Base-by-base conservation (phyloP, 2,888 invertebrate species). In the Mesoligia furuncula region DNA sequence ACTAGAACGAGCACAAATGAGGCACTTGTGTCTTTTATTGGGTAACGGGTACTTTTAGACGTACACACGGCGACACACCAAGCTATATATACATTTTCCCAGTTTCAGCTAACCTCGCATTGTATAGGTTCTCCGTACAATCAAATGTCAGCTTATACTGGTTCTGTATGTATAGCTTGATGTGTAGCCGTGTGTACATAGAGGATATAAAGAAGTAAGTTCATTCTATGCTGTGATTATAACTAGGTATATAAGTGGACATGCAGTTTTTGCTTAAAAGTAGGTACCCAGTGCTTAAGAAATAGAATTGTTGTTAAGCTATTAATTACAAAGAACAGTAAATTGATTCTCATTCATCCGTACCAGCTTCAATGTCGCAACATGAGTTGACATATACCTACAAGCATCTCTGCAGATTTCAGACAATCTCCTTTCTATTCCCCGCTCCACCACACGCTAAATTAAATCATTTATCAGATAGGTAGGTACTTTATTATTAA, bases 381-480 rank as follows among this genome's bases (percentile, higher is more conserved):
- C 57, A 62, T 61, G 36, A 48, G 36, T 45, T 70, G 54, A 64
- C 45, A 69, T 64, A 51, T 24, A 79, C n/a, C n/a, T n/a, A n/a
- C 51, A 73, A 45, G 36, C 9, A 59, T 15, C 27, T 42, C 20
- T 17, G 11, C 42, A 51, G 27, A 51, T 79, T 73, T 62, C 54
- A 75, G n/a, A 27, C 31, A 36, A 9, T 39, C 20, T 36, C 77
- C 68, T 83, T 80, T 83, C 65, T 62, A 69, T 57, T 68, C 31
- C 17, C 15, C 31, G 24, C 36, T 31, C 13, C n/a, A 4, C 54
- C 68, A 39, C 64, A 51, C 27, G 45, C 15, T 64, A 57, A 80
- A 85, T 85, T 75, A 64, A 87, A 85, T 69, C 74, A 84, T 87
- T 76, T 79, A 84, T 67, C 27, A 51, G 17, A 66, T 11, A 13